Evolutionary conservation across 2,113 vertebrate species (phyloP).

Genomic region (Speoplatyrhinus poulsoni): DNA sequence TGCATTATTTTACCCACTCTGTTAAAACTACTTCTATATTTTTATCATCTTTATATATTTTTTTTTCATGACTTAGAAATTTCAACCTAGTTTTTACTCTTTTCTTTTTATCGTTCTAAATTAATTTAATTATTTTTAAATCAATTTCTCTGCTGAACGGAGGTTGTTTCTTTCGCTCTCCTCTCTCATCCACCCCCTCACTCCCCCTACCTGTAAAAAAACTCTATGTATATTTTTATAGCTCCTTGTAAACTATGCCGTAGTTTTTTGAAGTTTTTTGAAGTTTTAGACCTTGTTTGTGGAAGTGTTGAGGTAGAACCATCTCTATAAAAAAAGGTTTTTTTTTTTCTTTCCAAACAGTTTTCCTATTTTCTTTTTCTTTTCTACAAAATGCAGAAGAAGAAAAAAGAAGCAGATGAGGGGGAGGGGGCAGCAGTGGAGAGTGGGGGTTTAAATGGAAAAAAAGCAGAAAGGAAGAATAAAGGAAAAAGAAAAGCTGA

Average conservation of each 20-base stretch:
- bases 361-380: conserved; percentile 36
- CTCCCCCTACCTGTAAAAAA: conserved; percentile 46
- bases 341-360: conserved; percentile 45
- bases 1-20: conserved; percentile 53
- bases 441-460: conserved; percentile 35
- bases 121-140: conserved; percentile 75
- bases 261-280: conserved; percentile 70
- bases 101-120: conserved; percentile 60
- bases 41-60: conserved; percentile 46
- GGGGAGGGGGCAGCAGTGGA: conserved; percentile 2
- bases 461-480: conserved; percentile 45
- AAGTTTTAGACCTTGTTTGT: conserved; percentile 81
- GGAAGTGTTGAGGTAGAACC: conserved; percentile 84
- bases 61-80: conserved; percentile 54
- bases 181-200: conserved; percentile 18
- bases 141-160: conserved; percentile 29
- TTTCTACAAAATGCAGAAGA: conserved; percentile 54
- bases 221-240: conserved; percentile 82
- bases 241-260: conserved; percentile 77
- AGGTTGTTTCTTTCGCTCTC: conserved; percentile 56
- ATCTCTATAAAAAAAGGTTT: conserved; percentile 71
- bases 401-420: conserved; percentile 20
- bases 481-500: conserved; percentile 31
- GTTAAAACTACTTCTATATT: conserved; percentile 68
- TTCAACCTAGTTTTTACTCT: conserved; percentile 54